Conservation (phyloP, 2,113 vertebrate species). For the Notechis scutatus region DNA sequence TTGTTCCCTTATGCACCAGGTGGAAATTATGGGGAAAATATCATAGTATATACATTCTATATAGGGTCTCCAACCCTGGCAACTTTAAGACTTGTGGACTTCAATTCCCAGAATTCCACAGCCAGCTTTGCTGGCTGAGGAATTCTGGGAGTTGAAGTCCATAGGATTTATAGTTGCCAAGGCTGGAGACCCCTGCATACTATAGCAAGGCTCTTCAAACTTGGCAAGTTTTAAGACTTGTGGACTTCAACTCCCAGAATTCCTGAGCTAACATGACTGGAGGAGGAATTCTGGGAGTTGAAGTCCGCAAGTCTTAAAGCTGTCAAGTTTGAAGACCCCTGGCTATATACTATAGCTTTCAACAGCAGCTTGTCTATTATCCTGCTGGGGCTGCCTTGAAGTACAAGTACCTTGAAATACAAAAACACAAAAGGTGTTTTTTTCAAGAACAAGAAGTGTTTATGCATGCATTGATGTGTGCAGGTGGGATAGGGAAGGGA, state of each 20-base stretch:
- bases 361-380: background rate
- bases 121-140: too few relatives aligned
- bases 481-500: background rate
- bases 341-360: background rate
- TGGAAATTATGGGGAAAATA: constrained; percentile 42
- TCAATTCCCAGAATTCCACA: too few relatives aligned
- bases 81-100: too few relatives aligned
- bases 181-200: background rate
- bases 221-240: too few relatives aligned
- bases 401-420: constrained; percentile 8
- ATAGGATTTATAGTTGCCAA: too few relatives aligned
- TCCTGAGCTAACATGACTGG: too few relatives aligned
- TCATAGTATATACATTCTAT: background rate
- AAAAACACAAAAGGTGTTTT: background rate
- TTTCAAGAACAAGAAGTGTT: background rate
- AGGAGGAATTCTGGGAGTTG: too few relatives aligned
- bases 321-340: too few relatives aligned
- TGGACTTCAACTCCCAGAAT: too few relatives aligned
- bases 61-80: background rate
- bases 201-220: too few relatives aligned
- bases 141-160: too few relatives aligned
- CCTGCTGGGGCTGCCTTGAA: constrained; percentile 42
- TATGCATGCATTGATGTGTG: background rate
- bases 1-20: constrained; percentile 25
- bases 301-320: too few relatives aligned